These are phyloP conservation scores for Myiagra hebetior DNA, from an alignment of 2,113 vertebrate species.

Conservation along the genomic window DNA sequence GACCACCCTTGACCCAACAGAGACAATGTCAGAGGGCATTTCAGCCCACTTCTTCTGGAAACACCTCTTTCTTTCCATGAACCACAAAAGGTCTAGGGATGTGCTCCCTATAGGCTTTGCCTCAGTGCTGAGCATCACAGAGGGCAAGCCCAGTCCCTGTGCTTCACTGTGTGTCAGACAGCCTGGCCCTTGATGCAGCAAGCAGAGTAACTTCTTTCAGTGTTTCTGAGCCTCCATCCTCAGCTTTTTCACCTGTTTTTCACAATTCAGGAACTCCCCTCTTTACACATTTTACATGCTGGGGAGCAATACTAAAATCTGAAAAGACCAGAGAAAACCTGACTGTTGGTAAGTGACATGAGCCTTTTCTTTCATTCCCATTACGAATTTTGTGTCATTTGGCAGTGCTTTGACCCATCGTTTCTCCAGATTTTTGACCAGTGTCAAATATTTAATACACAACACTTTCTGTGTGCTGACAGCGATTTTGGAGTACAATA, in stretches of 20 bases:
- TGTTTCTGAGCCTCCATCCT: background rate
- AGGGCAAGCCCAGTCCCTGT: background rate
- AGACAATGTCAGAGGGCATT: background rate
- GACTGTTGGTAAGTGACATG: background rate
- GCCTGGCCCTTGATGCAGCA: accelerated
- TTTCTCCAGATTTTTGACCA: background rate
- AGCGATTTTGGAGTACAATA: background rate
- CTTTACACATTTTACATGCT: background rate
- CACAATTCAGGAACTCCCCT: background rate
- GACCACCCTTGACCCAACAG: background rate
- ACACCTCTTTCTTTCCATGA: background rate
- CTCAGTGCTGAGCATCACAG: background rate
- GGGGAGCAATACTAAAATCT: background rate
- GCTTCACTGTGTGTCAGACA: background rate
- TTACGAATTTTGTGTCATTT: background rate
- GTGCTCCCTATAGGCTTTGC: background rate
- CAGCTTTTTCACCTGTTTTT: background rate
- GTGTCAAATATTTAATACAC: background rate
- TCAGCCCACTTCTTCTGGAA: background rate
- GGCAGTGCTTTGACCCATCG: background rate
- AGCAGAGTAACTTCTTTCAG: background rate
- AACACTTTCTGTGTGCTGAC: background rate
- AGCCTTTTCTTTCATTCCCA: background rate
- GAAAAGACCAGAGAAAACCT: background rate
- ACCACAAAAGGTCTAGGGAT: background rate